Evolutionary conservation across 1,140 invertebrate species (phyloP).

Genomic region (Eumaeus atala): DNA sequence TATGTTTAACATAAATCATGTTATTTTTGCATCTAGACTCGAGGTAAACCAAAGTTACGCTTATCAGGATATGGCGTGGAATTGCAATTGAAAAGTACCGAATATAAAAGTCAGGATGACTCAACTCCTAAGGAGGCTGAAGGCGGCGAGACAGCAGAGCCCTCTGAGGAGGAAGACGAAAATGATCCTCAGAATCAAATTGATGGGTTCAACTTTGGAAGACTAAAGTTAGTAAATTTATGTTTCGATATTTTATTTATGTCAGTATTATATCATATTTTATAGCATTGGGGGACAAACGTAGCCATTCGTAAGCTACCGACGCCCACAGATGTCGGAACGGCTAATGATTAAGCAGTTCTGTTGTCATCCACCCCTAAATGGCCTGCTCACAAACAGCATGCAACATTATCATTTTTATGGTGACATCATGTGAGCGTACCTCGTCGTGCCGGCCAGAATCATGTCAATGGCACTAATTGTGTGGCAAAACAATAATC

Average conservation of each 20-base stretch:
- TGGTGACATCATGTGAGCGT: too few species aligned
- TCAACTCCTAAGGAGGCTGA: slow-evolving; percentile 75
- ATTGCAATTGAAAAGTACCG: slow-evolving; percentile 98
- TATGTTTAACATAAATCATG: too few species aligned
- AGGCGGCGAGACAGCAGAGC: slow-evolving; percentile 67
- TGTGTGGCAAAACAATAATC: too few species aligned
- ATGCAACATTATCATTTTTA: too few species aligned
- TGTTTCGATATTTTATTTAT: neutral
- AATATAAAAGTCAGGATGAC: slow-evolving; percentile 99
- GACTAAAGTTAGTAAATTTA: slow-evolving; percentile 78
- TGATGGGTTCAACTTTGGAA: slow-evolving; percentile 93
- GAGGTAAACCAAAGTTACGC: slow-evolving; percentile 77
- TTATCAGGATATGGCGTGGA: slow-evolving; percentile 99
- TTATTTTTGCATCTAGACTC: slow-evolving; percentile 54
- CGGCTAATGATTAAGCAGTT: too few species aligned
- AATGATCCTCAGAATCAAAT: slow-evolving; percentile 77
- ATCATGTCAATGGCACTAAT: neutral
- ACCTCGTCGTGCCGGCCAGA: too few species aligned
- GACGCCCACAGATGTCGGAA: too few species aligned
- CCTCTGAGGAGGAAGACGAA: slow-evolving; percentile 77
- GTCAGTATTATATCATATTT: too few species aligned
- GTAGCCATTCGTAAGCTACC: too few species aligned
- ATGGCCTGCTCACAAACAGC: too few species aligned
- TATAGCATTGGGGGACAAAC: too few species aligned
- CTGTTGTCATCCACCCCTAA: too few species aligned